A percentile compares a stretch with the other conserved stretches of the same genome.
phyloP scores from a whole-genome alignment of 2,888 invertebrate species.

The Oscheius myriophilus region DNA sequence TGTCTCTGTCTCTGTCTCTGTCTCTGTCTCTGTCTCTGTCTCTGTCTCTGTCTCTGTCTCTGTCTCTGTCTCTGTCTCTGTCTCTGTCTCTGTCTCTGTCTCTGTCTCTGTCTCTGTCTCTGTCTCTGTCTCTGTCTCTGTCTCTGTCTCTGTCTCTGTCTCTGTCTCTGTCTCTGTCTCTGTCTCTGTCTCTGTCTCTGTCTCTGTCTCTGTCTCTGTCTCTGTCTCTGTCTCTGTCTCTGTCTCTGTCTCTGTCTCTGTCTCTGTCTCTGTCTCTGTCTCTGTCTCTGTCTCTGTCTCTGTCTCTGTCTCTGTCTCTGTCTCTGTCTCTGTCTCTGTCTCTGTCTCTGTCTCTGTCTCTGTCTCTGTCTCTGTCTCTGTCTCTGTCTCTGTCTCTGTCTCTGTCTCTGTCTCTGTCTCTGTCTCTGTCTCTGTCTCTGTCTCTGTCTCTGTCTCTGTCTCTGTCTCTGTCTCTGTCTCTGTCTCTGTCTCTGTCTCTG shows the following conservation, averaged over 20 bases:
- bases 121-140: conserved; percentile 7
- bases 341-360: neutral
- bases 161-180: neutral
- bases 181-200: neutral
- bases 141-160: conserved; percentile 2
- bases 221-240: conserved; percentile 11
- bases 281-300: conserved; percentile 15
- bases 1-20: conserved; percentile 6
- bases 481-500: conserved; percentile 18
- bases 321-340: neutral
- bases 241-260: conserved; percentile 17
- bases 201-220: conserved; percentile 9
- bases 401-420: conserved; percentile 16
- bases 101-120: conserved; percentile 17
- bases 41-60: conserved; percentile 18
- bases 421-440: conserved; percentile 10
- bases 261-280: conserved; percentile 19
- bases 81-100: conserved; percentile 15
- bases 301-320: conserved; percentile 18
- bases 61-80: conserved; percentile 17
- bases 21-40: conserved; percentile 13
- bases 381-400: conserved; percentile 6
- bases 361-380: neutral
- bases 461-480: conserved; percentile 13
- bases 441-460: conserved; percentile 20